A percentile compares a stretch with the other conserved stretches of the same genome.
phyloP scores from a whole-genome alignment of 2,888 invertebrate species.

The Metalampra italica region DNA sequence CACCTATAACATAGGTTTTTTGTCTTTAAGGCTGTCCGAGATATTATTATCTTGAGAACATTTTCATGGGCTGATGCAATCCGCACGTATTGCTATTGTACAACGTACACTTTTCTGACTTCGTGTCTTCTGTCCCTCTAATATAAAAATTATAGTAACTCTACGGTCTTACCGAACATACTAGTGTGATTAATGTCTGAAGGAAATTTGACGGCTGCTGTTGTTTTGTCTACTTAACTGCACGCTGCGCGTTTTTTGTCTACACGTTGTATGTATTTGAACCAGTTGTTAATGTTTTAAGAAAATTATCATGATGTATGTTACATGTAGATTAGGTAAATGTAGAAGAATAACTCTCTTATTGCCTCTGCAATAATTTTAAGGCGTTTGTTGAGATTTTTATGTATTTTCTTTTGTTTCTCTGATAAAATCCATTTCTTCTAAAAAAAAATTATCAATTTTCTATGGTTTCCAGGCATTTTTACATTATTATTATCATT shows the following conservation, averaged over 20 bases:
- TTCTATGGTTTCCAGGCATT: too few species aligned
- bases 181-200: conserved; percentile 74
- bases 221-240: conserved; percentile 77
- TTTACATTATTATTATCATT: too few species aligned
- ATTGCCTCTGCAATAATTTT: too few species aligned
- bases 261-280: conserved; percentile 51
- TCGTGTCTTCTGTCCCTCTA: conserved; percentile 13
- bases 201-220: conserved; percentile 77
- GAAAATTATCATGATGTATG: conserved; percentile 35
- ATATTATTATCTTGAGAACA: too few species aligned
- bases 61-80: too few species aligned
- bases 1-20: too few species aligned
- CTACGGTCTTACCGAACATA: conserved; percentile 60
- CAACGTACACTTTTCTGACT: background rate
- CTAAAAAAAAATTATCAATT: too few species aligned
- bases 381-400: too few species aligned
- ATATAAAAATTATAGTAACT: conserved; percentile 32
- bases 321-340: background rate
- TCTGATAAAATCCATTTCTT: too few species aligned
- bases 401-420: too few species aligned
- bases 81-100: background rate
- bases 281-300: conserved; percentile 68
- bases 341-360: background rate
- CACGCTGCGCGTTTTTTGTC: conserved; percentile 69
- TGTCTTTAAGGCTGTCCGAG: too few species aligned